phyloP scores from a whole-genome alignment of 2,888 invertebrate species.

The Lacanobia oleracea region DNA sequence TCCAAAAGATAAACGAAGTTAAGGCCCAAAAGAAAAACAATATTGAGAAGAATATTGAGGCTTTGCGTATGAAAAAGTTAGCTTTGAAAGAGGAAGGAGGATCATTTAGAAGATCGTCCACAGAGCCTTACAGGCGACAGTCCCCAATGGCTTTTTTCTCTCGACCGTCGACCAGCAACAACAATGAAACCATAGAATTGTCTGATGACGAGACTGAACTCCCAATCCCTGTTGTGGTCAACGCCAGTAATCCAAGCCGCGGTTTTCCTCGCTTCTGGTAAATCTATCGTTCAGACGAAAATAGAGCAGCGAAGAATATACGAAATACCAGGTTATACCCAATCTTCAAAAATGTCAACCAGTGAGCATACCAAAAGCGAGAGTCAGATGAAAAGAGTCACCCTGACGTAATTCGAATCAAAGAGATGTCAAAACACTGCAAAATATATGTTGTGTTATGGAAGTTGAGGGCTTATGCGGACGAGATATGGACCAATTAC shows the following conservation, averaged over 20 bases:
- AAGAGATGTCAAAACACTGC: neutral
- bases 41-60: conserved; percentile 25
- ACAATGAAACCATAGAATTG: neutral
- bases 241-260: neutral
- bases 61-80: conserved; percentile 1
- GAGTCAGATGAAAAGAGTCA: neutral
- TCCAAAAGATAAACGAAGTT: conserved; percentile 28
- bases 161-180: conserved; percentile 9
- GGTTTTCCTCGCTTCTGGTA: conserved; percentile 15
- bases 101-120: neutral
- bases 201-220: conserved; percentile 17
- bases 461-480: neutral
- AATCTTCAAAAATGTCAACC: neutral
- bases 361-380: neutral
- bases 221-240: neutral
- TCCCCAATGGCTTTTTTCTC: neutral
- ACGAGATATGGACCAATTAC: neutral
- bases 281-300: neutral
- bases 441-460: neutral
- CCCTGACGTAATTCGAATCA: neutral
- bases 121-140: neutral
- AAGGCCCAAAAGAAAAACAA: conserved; percentile 31
- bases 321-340: neutral
- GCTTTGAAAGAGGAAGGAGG: conserved; percentile 4
- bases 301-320: conserved; percentile 5